Conservation (phyloP, 2,888 invertebrate genomes). For the Parnassius apollo region DNA sequence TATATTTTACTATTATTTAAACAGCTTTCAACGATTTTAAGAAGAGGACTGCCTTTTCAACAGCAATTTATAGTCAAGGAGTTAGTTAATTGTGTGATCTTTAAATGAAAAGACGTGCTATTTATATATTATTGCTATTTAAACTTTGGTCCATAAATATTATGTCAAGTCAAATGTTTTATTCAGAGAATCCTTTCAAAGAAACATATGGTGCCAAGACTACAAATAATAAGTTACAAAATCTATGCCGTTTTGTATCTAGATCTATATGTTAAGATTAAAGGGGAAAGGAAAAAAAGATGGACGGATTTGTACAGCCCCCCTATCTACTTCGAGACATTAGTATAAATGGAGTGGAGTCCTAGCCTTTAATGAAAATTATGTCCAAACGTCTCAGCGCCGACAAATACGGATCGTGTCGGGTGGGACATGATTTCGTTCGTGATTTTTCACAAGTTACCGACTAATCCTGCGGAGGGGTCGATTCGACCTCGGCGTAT, state of each 20-base stretch:
- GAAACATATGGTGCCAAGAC: too few relatives aligned
- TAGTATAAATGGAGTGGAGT: conserved; percentile 62
- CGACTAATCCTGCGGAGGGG: conserved; percentile 33
- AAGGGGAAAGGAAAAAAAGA: conserved; percentile 26
- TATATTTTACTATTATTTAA: too few relatives aligned
- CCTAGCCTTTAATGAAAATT: conserved; percentile 61
- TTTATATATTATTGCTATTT: too few relatives aligned
- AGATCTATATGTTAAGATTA: not conserved
- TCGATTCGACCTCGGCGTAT: conserved; percentile 32
- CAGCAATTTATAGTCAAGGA: too few relatives aligned
- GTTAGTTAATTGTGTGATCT: too few relatives aligned
- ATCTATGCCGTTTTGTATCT: not conserved
- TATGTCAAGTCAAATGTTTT: too few relatives aligned
- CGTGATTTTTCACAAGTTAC: conserved; percentile 50
- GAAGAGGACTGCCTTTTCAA: too few relatives aligned
- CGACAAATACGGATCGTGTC: conserved; percentile 58
- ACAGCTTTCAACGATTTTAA: too few relatives aligned
- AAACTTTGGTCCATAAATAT: too few relatives aligned
- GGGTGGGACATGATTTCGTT: conserved; percentile 31
- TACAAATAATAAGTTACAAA: too few relatives aligned
- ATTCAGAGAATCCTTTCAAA: too few relatives aligned
- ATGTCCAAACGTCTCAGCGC: conserved; percentile 50
- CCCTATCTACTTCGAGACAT: conserved; percentile 49
- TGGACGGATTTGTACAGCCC: conserved; percentile 31
- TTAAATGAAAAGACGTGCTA: too few relatives aligned